Base-by-base conservation (phyloP, 2,888 invertebrate species). In the Euzophera pinguis region DNA sequence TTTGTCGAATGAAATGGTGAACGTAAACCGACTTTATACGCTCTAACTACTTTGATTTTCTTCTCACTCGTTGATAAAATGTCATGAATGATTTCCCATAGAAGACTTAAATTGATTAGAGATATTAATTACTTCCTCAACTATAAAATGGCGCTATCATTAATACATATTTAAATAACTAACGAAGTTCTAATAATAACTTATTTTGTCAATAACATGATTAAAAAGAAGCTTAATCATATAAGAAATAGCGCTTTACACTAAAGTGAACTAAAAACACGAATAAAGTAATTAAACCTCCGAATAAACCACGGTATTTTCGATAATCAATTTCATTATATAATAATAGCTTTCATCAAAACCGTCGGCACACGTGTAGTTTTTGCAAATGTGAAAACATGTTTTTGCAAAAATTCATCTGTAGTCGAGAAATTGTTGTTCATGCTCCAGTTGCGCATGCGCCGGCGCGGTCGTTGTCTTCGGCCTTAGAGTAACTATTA, bases 391-490 rank as follows among this genome's bases (percentile, higher is more conserved):
- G 14, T 54, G 34, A 58, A 53, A 54, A 54, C 39, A 42, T 50
- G 27, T 55, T 47, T 48, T 56, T 57, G 53, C 45, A 55, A 50
- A 57, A 58, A 55, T 43, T 52, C 50, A 54, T 56, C 56, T 57
- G 50, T 32, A 45, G 29, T 35, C 45, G 56, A 57, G 62, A 60
- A 60, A 62, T 52, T 57, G 54, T 54, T 16, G 50, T 62, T 62
- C 58, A 50, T 57, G 62, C 62, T 62, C 62, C 53, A 62, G 53
- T 62, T 61, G 57, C 55, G 52, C 58, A 13, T 13, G 16, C 52
- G 56, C 54, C 22, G 22, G 22, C 53, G 41, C 57, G 64, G 60
- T 60, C 63, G 55, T 56, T 57, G 60, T 54, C 57, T 52, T 37
- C 41, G 27, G 49, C n/a, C 29, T 39, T 10, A 38, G 13, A 38